Evolutionary conservation across 2,797 vertebrate genomes (phyloP).

Genomic region (Sebastes miniatus): DNA sequence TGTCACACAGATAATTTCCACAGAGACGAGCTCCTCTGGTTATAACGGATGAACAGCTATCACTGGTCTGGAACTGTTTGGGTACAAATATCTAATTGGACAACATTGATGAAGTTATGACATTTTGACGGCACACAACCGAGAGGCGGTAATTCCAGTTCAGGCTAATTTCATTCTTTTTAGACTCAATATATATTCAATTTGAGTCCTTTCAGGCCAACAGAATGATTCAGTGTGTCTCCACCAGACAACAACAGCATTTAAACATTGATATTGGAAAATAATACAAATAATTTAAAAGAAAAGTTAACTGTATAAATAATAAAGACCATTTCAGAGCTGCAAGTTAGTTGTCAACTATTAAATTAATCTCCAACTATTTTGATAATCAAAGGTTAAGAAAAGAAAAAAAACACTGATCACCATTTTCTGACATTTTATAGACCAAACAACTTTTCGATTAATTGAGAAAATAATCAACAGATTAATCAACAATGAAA

Average conservation of each 20-base stretch:
- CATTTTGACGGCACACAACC: too few relatives aligned
- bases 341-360: too few relatives aligned
- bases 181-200: not conserved
- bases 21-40: not conserved
- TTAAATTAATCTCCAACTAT: too few relatives aligned
- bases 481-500: rapidly evolving
- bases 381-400: too few relatives aligned
- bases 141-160: not conserved
- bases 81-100: not conserved
- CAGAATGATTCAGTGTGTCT: rapidly evolving
- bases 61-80: not conserved
- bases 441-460: too few relatives aligned
- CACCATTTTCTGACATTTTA: too few relatives aligned
- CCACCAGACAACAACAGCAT: too few relatives aligned
- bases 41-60: not conserved
- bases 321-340: too few relatives aligned
- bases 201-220: not conserved
- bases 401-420: too few relatives aligned
- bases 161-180: not conserved
- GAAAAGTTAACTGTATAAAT: not conserved
- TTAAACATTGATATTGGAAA: too few relatives aligned
- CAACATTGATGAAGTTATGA: too few relatives aligned
- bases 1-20: not conserved
- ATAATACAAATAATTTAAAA: not conserved
- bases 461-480: too few relatives aligned